Evolutionary conservation across 1,140 invertebrate genomes (phyloP).

Genomic region (Drosophila seguyi): DNA sequence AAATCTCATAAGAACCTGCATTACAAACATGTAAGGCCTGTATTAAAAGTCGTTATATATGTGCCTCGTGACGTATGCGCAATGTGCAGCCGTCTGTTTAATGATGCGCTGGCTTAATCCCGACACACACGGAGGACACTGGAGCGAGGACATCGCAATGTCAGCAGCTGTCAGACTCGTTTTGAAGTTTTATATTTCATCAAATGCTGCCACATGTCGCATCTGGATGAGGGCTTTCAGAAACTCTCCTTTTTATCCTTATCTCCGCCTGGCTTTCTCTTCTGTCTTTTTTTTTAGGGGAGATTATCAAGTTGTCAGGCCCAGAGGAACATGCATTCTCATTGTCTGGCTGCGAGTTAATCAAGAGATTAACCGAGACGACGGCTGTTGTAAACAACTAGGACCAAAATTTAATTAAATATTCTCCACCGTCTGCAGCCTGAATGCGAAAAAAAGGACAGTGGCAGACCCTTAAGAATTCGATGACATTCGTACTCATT

Average conservation of each 20-base stretch:
- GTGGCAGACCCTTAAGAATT: background rate
- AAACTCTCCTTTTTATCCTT: constrained; percentile 6
- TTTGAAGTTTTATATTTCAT: constrained; percentile 73
- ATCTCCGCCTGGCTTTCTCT: background rate
- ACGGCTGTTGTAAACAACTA: constrained; percentile 46
- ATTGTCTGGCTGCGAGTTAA: constrained; percentile 65
- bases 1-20: constrained; percentile 47
- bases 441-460: constrained; percentile 4
- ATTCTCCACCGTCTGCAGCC: constrained; percentile 36
- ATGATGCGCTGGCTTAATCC: constrained; percentile 55
- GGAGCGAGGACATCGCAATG: constrained; percentile 35
- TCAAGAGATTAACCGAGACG: constrained; percentile 62
- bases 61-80: constrained; percentile 68
- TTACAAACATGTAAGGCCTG: constrained; percentile 18
- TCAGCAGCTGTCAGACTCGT: constrained; percentile 68
- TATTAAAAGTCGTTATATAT: constrained; percentile 26
- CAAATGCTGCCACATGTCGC: constrained; percentile 72
- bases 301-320: constrained; percentile 74
- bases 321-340: constrained; percentile 51
- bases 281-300: constrained; percentile 10
- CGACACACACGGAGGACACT: constrained; percentile 3
- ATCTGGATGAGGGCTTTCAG: constrained; percentile 34
- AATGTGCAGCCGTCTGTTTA: constrained; percentile 61
- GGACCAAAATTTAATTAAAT: constrained; percentile 74
- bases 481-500: background rate